phyloP scores from a whole-genome alignment of 2,888 invertebrate species.

The Caenorhabditis japonica region DNA sequence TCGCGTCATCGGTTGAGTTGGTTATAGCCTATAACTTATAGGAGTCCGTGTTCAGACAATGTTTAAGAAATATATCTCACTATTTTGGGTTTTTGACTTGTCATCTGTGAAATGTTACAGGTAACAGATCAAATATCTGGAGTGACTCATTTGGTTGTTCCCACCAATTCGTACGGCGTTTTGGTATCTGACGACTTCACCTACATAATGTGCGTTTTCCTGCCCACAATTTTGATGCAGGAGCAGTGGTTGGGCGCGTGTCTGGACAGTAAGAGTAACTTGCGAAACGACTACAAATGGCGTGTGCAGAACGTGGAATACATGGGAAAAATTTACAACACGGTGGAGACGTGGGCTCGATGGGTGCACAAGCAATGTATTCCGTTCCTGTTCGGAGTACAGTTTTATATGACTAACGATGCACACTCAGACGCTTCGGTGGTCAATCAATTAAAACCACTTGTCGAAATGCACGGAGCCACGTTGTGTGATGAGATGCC shows the following conservation, averaged over 20 bases:
- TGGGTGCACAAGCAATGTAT: conserved; percentile 27
- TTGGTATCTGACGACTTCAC: conserved; percentile 21
- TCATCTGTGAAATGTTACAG: too few species aligned
- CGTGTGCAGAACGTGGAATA: conserved; percentile 22
- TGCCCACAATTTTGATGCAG: conserved; percentile 25
- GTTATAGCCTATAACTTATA: too few species aligned
- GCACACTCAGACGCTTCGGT: neutral
- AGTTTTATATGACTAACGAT: conserved; percentile 1
- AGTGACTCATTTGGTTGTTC: conserved; percentile 17
- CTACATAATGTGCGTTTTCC: conserved; percentile 28
- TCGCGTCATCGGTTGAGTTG: too few species aligned
- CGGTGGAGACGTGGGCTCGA: conserved; percentile 15
- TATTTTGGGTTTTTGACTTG: too few species aligned
- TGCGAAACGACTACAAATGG: conserved; percentile 25
- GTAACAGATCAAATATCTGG: conserved; percentile 23
- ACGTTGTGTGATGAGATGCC: conserved; percentile 4
- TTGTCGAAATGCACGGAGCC: conserved; percentile 30
- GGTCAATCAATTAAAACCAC: neutral
- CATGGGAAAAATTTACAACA: conserved; percentile 6
- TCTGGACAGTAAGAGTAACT: conserved; percentile 15
- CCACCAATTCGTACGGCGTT: conserved; percentile 1
- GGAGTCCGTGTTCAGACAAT: too few species aligned
- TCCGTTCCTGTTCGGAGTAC: conserved; percentile 20
- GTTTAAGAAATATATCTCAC: too few species aligned
- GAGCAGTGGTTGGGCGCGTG: conserved; percentile 16